Percentiles rank a stretch among this genome's conserved stretches.
These are phyloP conservation scores for Solenopsis invicta DNA, from an alignment of 1,140 invertebrate species.

Conservation along the genomic window DNA sequence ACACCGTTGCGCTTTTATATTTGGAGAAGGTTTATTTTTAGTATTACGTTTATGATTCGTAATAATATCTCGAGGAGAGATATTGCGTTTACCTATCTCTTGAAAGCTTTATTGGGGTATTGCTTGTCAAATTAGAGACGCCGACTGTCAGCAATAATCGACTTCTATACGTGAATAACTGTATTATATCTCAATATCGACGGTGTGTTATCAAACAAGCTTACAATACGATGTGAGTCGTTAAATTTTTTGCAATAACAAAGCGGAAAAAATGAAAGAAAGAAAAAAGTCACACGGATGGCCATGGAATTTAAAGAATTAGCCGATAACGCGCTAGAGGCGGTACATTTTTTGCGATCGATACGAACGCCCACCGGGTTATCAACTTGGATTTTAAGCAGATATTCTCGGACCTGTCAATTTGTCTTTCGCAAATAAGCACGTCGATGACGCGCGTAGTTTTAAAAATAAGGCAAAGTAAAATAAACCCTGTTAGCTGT, in stretches of 20 bases:
- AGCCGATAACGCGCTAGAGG: background rate
- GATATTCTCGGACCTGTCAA: background rate
- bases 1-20: background rate
- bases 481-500: background rate
- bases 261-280: background rate
- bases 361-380: background rate
- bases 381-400: background rate
- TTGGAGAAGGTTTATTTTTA: background rate
- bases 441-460: background rate
- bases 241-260: conserved; percentile 42
- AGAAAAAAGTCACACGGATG: background rate
- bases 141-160: conserved; percentile 15
- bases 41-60: background rate
- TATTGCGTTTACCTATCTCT: conserved; percentile 2
- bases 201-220: conserved; percentile 3
- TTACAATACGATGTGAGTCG: background rate
- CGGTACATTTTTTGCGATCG: background rate
- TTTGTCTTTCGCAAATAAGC: background rate
- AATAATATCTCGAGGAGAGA: background rate
- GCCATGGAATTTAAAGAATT: background rate
- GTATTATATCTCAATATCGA: conserved; percentile 17
- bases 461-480: background rate
- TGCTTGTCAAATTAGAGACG: conserved; percentile 36
- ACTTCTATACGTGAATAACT: background rate
- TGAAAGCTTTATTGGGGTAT: conserved; percentile 26